A percentile compares a stretch with the other conserved stretches of the same genome.
phyloP scores from a whole-genome alignment of 2,797 vertebrate species.

The Spinus pinus region DNA sequence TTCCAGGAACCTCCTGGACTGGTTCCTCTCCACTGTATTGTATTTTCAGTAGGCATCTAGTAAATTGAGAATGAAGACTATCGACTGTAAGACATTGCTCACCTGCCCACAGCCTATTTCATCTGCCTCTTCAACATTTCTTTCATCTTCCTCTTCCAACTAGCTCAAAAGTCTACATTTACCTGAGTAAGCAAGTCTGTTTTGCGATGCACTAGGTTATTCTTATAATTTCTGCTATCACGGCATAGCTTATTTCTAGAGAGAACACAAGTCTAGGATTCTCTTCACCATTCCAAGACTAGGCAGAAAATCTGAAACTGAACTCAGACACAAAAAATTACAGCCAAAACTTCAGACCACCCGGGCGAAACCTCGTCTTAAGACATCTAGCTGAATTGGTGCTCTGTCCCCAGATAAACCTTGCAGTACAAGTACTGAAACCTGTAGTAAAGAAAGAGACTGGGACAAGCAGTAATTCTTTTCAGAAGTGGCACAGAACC shows the following conservation, averaged over 20 bases:
- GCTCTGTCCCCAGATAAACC: not conserved
- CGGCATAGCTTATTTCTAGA: not conserved
- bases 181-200: not conserved
- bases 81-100: not conserved
- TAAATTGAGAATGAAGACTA: not conserved
- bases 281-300: not conserved
- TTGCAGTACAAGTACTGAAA: not conserved
- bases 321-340: not conserved
- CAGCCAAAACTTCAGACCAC: not conserved
- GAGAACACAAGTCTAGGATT: not conserved
- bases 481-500: not conserved
- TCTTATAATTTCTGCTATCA: not conserved
- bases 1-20: not conserved
- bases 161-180: not conserved
- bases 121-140: not conserved
- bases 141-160: not conserved
- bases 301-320: not conserved
- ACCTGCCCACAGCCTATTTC: not conserved
- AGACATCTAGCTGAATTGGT: not conserved
- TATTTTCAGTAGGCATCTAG: not conserved
- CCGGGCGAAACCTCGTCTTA: not conserved
- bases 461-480: not conserved
- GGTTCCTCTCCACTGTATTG: not conserved
- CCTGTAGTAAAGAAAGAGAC: not conserved
- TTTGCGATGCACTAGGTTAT: not conserved